Base-by-base conservation (phyloP, 2,888 invertebrate species). In the Tenthredo mesomela region DNA sequence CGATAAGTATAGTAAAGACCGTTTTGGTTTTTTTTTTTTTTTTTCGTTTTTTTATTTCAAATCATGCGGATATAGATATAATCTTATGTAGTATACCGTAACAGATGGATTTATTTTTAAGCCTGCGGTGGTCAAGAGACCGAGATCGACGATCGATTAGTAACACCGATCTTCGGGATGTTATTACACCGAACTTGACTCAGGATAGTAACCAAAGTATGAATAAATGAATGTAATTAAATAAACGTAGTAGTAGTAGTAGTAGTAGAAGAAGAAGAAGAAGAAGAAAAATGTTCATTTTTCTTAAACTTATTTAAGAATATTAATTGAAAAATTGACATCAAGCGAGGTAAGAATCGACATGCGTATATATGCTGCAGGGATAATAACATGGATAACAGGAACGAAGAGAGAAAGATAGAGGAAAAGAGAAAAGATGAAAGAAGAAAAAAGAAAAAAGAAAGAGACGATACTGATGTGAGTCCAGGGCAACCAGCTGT, bases 381-480 rank as follows among this genome's bases (percentile, higher is more conserved):
- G 75, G 47, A 70, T 70, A 37, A 33, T 18, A 70, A 70, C 37
- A 70, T 37, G 70, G 37, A n/a, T n/a, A 37, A 37, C 33, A 25
- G 67, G 25, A 67, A 54, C n/a, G 54, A 71, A 25, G 86, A 86
- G 86, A 86, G 85, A 84, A 84, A 82, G 78, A 77, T 82, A 84
- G 58, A 61, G 82, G 43, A 67, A 58, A 40, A 58, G 43, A 43
- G 54, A 67, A 58, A 40, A 58, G 43, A 43, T 54, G 43, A 40
- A 71, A 61, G 61, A 65, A 75, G 84, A 67, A 18, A 33, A 67
- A 33, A 84, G 47, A 67, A 18, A 33, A 67, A 33, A 84, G 47
- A 84, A 47, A 61, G 65, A 43, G 25, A 77, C 61, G 54, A 71
- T 82, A 84, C 82, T 84, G 67, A 78, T 61, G 58, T 15, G 47